These are phyloP conservation scores for Tetranychus truncatus DNA, from an alignment of 2,888 invertebrate species.

Conservation along the genomic window DNA sequence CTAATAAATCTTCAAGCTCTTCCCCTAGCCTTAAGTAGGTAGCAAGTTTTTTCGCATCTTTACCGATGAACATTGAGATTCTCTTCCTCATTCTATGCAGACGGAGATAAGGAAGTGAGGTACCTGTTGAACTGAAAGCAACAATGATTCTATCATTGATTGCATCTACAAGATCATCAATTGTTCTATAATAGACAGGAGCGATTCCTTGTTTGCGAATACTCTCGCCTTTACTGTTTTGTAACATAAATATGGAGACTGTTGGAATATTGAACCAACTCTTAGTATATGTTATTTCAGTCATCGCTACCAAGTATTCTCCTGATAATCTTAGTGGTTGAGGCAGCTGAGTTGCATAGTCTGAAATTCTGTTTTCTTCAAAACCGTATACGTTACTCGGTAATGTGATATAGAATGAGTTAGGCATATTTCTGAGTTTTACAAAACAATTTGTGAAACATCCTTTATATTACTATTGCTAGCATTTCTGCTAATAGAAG, in stretches of 20 bases:
- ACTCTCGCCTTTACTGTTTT: too few relatives aligned
- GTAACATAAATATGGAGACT: too few relatives aligned
- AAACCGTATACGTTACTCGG: background rate
- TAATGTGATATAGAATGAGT: background rate
- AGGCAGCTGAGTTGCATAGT: background rate
- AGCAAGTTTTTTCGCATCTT: too few relatives aligned
- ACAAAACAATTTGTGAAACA: background rate
- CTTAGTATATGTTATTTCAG: conserved; percentile 2
- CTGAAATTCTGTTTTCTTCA: conserved; percentile 1
- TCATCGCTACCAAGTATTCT: background rate
- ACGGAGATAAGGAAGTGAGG: too few relatives aligned
- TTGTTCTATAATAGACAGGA: too few relatives aligned
- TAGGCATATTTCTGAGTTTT: background rate
- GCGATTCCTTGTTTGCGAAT: too few relatives aligned
- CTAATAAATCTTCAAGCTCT: conserved; percentile 2
- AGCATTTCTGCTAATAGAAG: background rate
- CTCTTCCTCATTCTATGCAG: too few relatives aligned
- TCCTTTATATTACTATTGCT: background rate
- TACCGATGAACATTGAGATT: too few relatives aligned
- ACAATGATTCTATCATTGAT: too few relatives aligned
- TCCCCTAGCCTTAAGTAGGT: background rate
- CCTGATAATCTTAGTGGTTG: background rate
- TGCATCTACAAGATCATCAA: too few relatives aligned
- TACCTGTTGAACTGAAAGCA: too few relatives aligned
- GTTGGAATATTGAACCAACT: background rate